A percentile compares a stretch with the other conserved stretches of the same genome.
Conservation (phyloP, 1,140 invertebrate genomes). For the Theocolax elegans region DNA sequence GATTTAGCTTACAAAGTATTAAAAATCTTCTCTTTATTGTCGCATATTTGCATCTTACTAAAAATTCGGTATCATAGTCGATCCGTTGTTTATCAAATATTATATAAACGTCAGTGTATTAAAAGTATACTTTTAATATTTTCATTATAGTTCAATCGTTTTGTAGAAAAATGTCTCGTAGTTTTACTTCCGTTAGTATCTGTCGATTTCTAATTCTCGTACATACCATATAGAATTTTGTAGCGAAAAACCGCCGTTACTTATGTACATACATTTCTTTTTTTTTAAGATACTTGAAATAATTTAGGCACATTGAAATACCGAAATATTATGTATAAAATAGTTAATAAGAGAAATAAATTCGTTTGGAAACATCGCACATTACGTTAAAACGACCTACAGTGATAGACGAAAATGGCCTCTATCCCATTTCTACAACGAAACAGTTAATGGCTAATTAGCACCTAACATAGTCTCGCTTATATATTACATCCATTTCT, state of each 20-base stretch:
- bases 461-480: conserved; percentile 17
- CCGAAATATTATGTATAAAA: not conserved
- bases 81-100: not conserved
- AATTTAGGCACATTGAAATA: not conserved
- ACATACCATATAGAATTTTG: no score
- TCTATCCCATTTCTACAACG: conserved; percentile 38
- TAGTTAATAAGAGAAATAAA: no score
- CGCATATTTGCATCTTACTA: not conserved
- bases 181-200: no score
- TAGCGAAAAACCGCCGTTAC: not conserved
- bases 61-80: no score
- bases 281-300: not conserved
- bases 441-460: conserved; percentile 40
- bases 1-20: not conserved
- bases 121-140: not conserved
- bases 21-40: conserved; percentile 2
- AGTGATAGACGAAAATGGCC: conserved; percentile 16
- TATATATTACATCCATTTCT: not conserved
- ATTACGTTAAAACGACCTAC: no score
- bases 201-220: no score
- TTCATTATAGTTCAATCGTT: conserved; percentile 1
- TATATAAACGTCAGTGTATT: not conserved
- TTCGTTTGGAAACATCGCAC: no score
- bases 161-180: conserved; percentile 14
- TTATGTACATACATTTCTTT: conserved; percentile 14